Evolutionary conservation across 2,888 invertebrate species (phyloP).

Genomic region (Caenorhabditis virilis): DNA sequence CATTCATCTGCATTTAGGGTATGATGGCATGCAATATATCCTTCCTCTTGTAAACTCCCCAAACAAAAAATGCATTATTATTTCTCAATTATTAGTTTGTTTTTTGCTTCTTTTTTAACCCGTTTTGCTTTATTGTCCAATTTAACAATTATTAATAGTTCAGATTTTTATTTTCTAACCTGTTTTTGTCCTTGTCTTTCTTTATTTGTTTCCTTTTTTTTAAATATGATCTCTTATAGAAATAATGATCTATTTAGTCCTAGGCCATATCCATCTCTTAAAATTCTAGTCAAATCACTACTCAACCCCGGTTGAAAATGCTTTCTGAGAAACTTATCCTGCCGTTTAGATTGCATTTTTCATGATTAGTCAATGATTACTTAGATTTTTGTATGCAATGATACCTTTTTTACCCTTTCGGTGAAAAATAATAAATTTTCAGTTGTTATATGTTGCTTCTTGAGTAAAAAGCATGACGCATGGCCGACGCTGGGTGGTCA

Average conservation of each 20-base stretch:
- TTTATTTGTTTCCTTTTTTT: background rate
- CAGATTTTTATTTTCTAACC: background rate
- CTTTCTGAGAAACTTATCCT: background rate
- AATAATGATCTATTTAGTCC: too few relatives aligned
- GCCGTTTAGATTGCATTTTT: background rate
- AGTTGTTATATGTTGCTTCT: background rate
- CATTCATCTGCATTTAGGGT: slow-evolving; percentile 36
- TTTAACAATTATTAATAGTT: background rate
- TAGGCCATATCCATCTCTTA: too few relatives aligned
- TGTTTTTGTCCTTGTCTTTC: background rate
- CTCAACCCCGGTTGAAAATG: background rate
- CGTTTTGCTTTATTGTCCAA: too few relatives aligned
- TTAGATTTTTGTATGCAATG: background rate
- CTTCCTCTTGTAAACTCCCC: too few relatives aligned
- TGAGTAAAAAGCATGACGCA: too few relatives aligned
- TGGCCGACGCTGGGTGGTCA: too few relatives aligned
- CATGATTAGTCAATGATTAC: background rate
- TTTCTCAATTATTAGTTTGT: too few relatives aligned
- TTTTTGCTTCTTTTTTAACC: too few relatives aligned
- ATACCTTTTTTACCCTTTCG: background rate
- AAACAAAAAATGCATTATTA: too few relatives aligned
- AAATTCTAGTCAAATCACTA: too few relatives aligned
- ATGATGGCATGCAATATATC: slow-evolving; percentile 20
- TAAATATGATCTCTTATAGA: too few relatives aligned
- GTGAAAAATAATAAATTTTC: background rate